A percentile compares a stretch with the other conserved stretches of the same genome.
Conservation (phyloP, 2,797 vertebrate genomes). For the Bovichtus diacanthus region DNA sequence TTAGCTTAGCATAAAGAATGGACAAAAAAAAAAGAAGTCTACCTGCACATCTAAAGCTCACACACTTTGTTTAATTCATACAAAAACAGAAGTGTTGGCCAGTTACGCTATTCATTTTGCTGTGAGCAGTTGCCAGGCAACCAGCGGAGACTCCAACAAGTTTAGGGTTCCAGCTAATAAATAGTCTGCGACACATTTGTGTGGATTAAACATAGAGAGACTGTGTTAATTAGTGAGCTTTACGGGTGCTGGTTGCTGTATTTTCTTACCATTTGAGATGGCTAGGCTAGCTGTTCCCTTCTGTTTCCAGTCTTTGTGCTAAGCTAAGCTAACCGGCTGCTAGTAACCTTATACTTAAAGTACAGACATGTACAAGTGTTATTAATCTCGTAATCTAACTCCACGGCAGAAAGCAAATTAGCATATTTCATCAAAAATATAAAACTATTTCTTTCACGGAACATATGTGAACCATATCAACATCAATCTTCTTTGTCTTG, state of each 20-base stretch:
- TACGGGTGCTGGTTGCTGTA: neutral
- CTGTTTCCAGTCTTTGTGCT: neutral
- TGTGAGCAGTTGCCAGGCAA: slow-evolving; percentile 1
- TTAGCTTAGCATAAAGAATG: neutral
- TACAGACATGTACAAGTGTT: neutral
- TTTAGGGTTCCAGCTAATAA: neutral
- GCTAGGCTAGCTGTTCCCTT: neutral
- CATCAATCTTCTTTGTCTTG: neutral
- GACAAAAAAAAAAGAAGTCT: neutral
- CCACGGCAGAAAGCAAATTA: neutral
- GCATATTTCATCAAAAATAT: neutral
- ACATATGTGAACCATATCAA: neutral
- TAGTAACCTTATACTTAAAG: neutral
- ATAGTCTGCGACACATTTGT: neutral
- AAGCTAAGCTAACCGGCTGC: neutral
- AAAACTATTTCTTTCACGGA: neutral
- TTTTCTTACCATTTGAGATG: neutral
- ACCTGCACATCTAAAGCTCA: neutral
- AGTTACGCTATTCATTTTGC: neutral
- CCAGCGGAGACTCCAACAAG: neutral
- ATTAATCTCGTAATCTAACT: neutral
- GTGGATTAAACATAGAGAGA: neutral
- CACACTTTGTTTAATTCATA: neutral
- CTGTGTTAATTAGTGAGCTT: neutral
- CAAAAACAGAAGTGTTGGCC: neutral